Evolutionary conservation across 2,888 invertebrate genomes (phyloP), one percentile per base, ranked within the genome.

Genomic region (Galeruca laticollis): DNA sequence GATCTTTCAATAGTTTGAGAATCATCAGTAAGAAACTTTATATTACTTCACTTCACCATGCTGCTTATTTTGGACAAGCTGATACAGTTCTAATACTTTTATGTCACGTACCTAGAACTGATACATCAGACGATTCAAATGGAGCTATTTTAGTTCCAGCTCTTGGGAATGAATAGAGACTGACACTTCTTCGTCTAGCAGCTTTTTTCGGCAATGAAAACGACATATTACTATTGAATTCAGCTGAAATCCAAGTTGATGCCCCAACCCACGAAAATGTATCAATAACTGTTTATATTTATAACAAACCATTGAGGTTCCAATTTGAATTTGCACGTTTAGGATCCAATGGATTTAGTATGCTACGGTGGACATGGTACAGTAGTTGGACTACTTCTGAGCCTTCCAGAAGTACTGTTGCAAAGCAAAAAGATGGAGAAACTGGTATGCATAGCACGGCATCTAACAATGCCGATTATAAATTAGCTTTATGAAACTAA

Each of bases 171-270:
- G 98, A 98, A 88, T 97, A 97, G n/a, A 99, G 99, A 3, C 91
- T 99, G 87, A 99, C 99, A 0, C 98, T 99, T 0, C 88, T 99
- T 26, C 99, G 99, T 86, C 88, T 99, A 74, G 99, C 99, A 0
- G 92, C 99, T 0, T 98, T 97, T 85, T 97, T 97, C 52, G 99
- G 99, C 21, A 99, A 99, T 82, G 99, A 99, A 86, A 97, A 97
- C 81, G 99, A 99, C 47, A 89, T 99, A 66, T 87, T 99, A 79
- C 88, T 99, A 63, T 88, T 99, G 76, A 99, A 99, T 87, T 97
- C 97, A 26, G 95, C 97, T 26, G 99, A 98, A 49, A 99, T 99
- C 31, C 97, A 98, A 89, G 98, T 97, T 8, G 99, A 99, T 83
- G 95, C 98, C 21, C 93, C 98, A 9, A 94, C 94, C 62, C 92